Percentiles rank a stretch among this genome's conserved stretches.
Conservation (phyloP, 2,113 vertebrate species). For the Equus przewalskii region DNA sequence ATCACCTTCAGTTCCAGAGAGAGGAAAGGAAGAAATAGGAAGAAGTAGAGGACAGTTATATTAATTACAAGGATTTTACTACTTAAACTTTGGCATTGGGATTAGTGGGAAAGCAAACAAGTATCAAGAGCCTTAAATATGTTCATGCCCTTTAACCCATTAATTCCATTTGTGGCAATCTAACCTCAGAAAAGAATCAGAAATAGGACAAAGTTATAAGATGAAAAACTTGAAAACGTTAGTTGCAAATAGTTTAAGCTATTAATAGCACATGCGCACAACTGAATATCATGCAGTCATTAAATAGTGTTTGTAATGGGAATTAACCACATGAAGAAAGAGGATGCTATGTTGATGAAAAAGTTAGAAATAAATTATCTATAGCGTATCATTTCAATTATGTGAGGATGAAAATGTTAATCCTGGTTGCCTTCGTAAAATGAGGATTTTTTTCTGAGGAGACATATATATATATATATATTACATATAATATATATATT, state of each 20-base stretch:
- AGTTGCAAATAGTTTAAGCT: too few relatives aligned
- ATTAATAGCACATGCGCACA: too few relatives aligned
- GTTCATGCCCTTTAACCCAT: neutral
- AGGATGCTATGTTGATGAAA: neutral
- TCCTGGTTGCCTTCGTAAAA: neutral
- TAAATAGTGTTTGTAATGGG: too few relatives aligned
- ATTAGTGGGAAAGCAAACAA: neutral
- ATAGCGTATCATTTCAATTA: neutral
- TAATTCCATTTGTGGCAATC: neutral
- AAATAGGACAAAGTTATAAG: neutral
- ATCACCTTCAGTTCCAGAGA: neutral
- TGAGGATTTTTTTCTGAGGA: neutral
- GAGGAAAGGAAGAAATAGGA: neutral
- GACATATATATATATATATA: neutral
- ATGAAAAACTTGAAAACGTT: too few relatives aligned
- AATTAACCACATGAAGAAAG: neutral
- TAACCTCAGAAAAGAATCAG: constrained; percentile 20
- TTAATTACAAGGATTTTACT: neutral
- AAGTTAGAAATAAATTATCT: neutral
- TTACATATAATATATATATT: neutral
- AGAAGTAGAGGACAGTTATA: neutral
- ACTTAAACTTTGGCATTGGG: neutral
- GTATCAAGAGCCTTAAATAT: neutral
- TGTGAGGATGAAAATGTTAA: neutral
- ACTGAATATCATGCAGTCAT: too few relatives aligned